Percentiles rank a stretch among this genome's conserved stretches.
Evolutionary conservation across 1,140 invertebrate species (phyloP).

Genomic region (Maniola jurtina): DNA sequence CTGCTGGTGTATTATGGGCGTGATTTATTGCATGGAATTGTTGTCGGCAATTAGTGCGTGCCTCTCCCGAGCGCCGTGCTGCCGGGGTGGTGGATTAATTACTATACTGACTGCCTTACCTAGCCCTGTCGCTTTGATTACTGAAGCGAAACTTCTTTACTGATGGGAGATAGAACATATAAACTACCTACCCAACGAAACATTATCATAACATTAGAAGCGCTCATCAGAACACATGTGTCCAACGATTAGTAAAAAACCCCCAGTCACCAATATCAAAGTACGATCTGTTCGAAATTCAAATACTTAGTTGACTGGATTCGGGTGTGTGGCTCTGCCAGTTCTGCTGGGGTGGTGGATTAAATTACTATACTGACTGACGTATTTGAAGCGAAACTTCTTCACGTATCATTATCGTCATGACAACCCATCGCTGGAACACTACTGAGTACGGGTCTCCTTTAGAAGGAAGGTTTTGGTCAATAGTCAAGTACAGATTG

Average conservation of each 20-base stretch:
- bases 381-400: constrained; percentile 3
- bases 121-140: constrained; percentile 1
- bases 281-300: constrained; percentile 33
- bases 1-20: constrained; percentile 51
- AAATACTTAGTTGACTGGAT: constrained; percentile 41
- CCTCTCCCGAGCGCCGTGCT: constrained; percentile 39
- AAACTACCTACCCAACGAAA: no score
- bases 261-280: constrained; percentile 28
- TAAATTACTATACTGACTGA: background rate
- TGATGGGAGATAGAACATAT: no score
- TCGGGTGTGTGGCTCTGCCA: constrained; percentile 58
- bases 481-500: no score
- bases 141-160: background rate
- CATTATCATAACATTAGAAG: no score
- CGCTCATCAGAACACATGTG: no score
- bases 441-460: no score
- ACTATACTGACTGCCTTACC: background rate
- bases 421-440: no score
- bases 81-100: constrained; percentile 9
- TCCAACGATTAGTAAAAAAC: no score
- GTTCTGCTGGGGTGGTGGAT: constrained; percentile 8
- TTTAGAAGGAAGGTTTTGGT: no score
- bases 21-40: constrained; percentile 78
- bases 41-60: constrained; percentile 75
- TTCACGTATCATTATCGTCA: background rate